Base-by-base conservation (phyloP, 1,140 invertebrate genomes). In the Drosophila rhopaloa region DNA sequence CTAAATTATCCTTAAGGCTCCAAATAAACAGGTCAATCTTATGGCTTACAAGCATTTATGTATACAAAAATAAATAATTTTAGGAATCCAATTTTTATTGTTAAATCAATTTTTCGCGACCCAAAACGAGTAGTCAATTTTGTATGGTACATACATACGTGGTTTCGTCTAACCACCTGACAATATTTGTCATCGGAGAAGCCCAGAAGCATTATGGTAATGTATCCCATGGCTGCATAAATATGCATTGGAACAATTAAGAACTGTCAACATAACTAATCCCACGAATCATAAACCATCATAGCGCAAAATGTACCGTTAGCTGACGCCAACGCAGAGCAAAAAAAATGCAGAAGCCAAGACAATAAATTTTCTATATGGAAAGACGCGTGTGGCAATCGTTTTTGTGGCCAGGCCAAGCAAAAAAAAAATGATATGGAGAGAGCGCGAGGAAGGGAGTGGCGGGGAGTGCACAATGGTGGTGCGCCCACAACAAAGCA, bases 301-400 rank as follows among this genome's bases (percentile, higher is more conserved):
- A 70, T 57, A 14, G 56, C n/a, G 58, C 74, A 74, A 78, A 65
- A 78, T 67, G 54, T 60, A 61, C 62, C 67, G 71, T 83, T 85
- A 85, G 48, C 43, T 38, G 27, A 11, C 48, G 73, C 37, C 47
- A 76, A 62, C 60, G 50, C 60, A 56, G 47, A 41, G 55, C 47
- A 29, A 63, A 60, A 59, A 70, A 55, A 58, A 48, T 37, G 56
- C 58, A 57, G 70, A 72, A 74, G 71, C 60, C 24, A 40, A 35
- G 44, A 40, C 67, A 73, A 82, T 86, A 86, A 83, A 86, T 88
- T 79, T 67, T 59, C 71, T 27, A 46, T 79, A 79, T 82, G 75
- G 48, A 60, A 57, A 63, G 55, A 54, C 68, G 79, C 72, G 46
- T 85, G 75, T 77, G 70, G 74, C 82, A 71, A 81, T 85, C 63